Conservation (phyloP, 2,113 vertebrate species). For the Seriola quinqueradiata region DNA sequence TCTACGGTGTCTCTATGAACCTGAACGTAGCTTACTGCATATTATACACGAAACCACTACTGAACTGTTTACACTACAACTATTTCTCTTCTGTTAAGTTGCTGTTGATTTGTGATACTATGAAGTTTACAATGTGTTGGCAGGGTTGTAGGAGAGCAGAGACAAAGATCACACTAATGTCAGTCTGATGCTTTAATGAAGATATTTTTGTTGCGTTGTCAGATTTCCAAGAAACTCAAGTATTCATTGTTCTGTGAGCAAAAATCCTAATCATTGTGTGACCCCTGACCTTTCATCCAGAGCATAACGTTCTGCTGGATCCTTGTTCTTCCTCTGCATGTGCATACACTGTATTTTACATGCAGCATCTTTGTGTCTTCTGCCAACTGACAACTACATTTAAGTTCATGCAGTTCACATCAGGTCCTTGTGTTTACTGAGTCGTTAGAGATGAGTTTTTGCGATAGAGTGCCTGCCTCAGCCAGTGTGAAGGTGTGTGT, state of each 20-base stretch:
- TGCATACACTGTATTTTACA: neutral
- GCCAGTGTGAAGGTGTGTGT: slow-evolving; percentile 36
- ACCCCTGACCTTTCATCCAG: neutral
- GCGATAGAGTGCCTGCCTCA: slow-evolving; percentile 21
- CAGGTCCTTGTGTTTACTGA: slow-evolving; percentile 26
- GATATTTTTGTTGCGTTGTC: no score
- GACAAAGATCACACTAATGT: neutral
- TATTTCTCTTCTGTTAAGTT: neutral
- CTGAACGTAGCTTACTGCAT: neutral
- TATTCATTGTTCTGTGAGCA: neutral
- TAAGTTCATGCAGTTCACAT: slow-evolving; percentile 1
- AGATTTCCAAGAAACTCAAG: neutral
- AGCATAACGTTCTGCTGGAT: no score
- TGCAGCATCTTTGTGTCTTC: neutral
- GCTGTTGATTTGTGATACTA: slow-evolving; percentile 27
- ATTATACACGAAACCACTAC: neutral
- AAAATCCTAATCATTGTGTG: neutral
- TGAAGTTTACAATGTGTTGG: slow-evolving; percentile 35
- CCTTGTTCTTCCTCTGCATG: neutral
- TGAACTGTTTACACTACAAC: slow-evolving; percentile 25
- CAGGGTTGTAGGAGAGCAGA: neutral
- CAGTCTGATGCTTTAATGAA: neutral
- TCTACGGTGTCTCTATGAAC: neutral
- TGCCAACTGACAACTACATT: neutral
- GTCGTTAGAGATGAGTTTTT: neutral